These are phyloP conservation scores for Anguilla obscura DNA, from an alignment of 2,797 vertebrate genomes.

Conservation along the genomic window DNA sequence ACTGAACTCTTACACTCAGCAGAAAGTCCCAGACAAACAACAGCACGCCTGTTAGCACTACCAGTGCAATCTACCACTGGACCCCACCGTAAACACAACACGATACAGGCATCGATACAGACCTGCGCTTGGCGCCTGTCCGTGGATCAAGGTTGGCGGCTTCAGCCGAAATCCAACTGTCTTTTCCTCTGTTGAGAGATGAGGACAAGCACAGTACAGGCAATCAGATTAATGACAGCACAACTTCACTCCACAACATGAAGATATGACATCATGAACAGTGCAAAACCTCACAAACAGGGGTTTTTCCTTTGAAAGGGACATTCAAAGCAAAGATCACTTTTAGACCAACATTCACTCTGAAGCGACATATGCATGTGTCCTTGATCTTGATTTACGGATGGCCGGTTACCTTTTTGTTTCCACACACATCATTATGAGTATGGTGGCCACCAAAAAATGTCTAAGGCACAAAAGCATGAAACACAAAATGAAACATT, in stretches of 20 bases:
- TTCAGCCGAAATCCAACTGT: slow-evolving; percentile 94
- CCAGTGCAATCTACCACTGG: neutral
- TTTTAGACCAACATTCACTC: neutral
- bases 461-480: too few species aligned
- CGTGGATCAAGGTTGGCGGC: slow-evolving; percentile 95
- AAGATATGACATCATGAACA: neutral
- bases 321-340: neutral
- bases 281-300: neutral
- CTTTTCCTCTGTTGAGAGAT: slow-evolving; percentile 86
- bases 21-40: neutral
- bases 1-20: neutral
- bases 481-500: too few species aligned
- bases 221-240: neutral
- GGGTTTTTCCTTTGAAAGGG: neutral
- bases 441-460: neutral
- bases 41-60: neutral
- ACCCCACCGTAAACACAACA: neutral
- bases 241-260: neutral
- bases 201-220: neutral
- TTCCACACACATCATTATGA: neutral
- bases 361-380: neutral
- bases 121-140: slow-evolving; percentile 97
- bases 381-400: neutral
- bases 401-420: neutral
- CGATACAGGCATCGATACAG: slow-evolving; percentile 39